phyloP scores from a whole-genome alignment of 2,797 vertebrate genomes.

The Trachurus trachurus region DNA sequence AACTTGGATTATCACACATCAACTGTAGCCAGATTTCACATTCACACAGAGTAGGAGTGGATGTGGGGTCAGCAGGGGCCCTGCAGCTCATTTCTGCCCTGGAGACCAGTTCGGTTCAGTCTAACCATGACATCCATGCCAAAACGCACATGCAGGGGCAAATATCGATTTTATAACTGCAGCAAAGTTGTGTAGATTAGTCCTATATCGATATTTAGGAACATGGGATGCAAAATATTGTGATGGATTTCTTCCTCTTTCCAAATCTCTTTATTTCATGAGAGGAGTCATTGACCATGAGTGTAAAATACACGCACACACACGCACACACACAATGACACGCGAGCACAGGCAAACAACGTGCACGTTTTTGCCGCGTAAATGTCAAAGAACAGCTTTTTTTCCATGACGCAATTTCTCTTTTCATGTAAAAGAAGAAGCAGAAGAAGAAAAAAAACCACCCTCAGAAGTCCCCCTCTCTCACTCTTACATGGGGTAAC shows the following conservation, averaged over 20 bases:
- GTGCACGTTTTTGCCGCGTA: constrained; percentile 61
- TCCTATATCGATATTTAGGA: background rate
- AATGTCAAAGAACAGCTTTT: constrained; percentile 75
- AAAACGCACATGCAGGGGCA: background rate
- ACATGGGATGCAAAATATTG: background rate
- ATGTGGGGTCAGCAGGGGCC: background rate
- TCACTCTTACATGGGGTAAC: constrained; percentile 76
- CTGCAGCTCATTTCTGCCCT: constrained; percentile 2
- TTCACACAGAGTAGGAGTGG: background rate
- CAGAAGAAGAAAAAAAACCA: constrained; percentile 13
- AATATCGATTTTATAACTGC: background rate
- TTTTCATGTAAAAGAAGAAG: constrained; percentile 80
- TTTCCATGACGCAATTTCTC: constrained; percentile 89
- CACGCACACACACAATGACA: background rate
- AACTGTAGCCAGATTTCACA: background rate
- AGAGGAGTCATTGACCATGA: background rate
- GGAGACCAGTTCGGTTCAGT: background rate
- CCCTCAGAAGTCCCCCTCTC: constrained; percentile 48
- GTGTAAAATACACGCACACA: background rate
- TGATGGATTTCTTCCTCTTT: background rate
- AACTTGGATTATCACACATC: background rate
- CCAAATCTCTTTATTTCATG: background rate
- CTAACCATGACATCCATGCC: background rate
- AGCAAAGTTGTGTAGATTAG: background rate
- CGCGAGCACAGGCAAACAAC: background rate